Conservation (phyloP, 2,797 vertebrate species). For the Eurystomus glaucurus region DNA sequence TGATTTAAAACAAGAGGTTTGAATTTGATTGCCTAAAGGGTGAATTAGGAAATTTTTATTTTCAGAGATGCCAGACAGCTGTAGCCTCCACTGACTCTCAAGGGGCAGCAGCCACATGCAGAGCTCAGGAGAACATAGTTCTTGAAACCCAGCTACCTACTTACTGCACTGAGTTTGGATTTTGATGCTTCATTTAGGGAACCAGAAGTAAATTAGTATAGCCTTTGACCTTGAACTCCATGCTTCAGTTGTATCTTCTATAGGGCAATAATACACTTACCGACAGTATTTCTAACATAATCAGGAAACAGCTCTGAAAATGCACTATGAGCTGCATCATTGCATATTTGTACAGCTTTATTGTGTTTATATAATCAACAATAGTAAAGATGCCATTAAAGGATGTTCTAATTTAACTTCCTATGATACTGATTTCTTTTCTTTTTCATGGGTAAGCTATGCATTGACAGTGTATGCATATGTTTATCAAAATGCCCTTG, state of each 20-base stretch:
- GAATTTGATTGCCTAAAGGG: not conserved
- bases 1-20: not conserved
- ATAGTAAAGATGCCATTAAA: slow-evolving; percentile 28
- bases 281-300: not conserved
- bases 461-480: slow-evolving; percentile 37
- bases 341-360: not conserved
- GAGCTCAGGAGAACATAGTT: not conserved
- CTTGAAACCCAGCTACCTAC: not conserved
- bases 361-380: slow-evolving; percentile 14
- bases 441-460: not conserved
- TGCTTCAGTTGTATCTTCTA: not conserved
- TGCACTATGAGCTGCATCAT: accelerated
- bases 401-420: slow-evolving; percentile 47
- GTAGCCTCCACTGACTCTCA: not conserved
- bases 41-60: not conserved
- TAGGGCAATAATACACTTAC: not conserved
- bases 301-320: not conserved
- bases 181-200: not conserved
- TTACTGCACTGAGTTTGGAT: not conserved
- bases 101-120: accelerated
- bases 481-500: slow-evolving; percentile 80
- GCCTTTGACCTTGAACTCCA: not conserved
- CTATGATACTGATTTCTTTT: not conserved
- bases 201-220: not conserved
- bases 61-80: not conserved